phyloP scores from a whole-genome alignment of 2,888 invertebrate species.

The Muschampia plurimacula region DNA sequence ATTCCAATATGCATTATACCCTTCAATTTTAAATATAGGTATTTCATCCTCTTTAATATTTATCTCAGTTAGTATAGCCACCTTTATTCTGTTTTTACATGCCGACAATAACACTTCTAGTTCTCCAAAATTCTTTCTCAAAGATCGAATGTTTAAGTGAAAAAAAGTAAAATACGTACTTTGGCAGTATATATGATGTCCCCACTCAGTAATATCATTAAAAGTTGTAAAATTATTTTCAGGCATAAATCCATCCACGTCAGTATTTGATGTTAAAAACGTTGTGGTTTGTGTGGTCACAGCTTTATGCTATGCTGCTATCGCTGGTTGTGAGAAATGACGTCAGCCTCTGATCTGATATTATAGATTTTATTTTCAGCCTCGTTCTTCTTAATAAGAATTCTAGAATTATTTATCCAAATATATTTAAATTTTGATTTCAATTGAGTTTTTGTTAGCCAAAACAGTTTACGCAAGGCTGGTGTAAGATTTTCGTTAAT shows the following conservation, averaged over 20 bases:
- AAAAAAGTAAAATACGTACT: neutral
- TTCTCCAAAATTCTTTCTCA: constrained; percentile 13
- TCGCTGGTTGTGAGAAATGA: constrained; percentile 2
- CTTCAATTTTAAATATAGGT: constrained; percentile 4
- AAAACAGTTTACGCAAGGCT: neutral
- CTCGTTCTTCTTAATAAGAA: constrained; percentile 4
- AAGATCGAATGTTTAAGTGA: constrained; percentile 6
- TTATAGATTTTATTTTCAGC: constrained; percentile 18
- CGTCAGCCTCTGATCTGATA: constrained; percentile 17
- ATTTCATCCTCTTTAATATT: constrained; percentile 1
- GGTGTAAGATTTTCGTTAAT: constrained; percentile 8
- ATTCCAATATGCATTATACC: neutral
- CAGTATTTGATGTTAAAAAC: neutral
- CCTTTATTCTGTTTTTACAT: neutral
- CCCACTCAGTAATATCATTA: neutral
- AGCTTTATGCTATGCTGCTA: constrained; percentile 7
- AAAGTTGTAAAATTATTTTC: neutral
- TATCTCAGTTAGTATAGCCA: constrained; percentile 10
- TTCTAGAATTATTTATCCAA: constrained; percentile 14
- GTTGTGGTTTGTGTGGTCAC: neutral
- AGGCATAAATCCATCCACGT: neutral
- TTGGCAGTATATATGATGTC: neutral
- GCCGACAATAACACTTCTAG: neutral
- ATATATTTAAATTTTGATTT: constrained; percentile 14
- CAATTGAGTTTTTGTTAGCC: constrained; percentile 7